phyloP scores from a whole-genome alignment of 2,113 vertebrate genomes.

The Oostethus manadensis region DNA sequence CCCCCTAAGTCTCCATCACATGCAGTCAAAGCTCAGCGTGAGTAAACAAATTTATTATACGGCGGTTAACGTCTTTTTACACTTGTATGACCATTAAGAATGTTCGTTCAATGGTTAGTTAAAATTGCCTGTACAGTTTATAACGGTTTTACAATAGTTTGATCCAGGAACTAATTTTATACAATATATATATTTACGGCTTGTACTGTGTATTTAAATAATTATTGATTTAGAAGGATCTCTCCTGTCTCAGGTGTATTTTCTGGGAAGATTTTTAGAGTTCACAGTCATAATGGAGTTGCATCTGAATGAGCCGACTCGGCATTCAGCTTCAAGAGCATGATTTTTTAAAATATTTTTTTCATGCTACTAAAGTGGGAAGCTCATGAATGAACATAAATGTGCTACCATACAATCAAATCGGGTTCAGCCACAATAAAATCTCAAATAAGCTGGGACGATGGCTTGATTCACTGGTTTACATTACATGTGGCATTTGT shows the following conservation, averaged over 20 bases:
- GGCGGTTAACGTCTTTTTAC: no score
- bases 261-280: constrained; percentile 7
- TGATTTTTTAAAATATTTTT: constrained; percentile 6
- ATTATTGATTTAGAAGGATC: background rate
- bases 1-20: no score
- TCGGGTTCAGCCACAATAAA: background rate
- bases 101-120: no score
- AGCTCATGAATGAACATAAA: background rate
- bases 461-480: background rate
- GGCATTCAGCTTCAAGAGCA: constrained; percentile 1
- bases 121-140: no score
- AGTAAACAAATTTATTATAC: no score
- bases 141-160: no score
- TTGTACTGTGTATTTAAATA: background rate
- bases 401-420: background rate
- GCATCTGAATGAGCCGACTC: constrained; percentile 1
- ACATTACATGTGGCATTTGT: no score
- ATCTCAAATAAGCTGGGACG: background rate
- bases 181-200: no score
- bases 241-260: background rate
- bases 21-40: no score
- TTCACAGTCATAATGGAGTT: constrained; percentile 3
- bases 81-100: no score
- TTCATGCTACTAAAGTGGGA: background rate
- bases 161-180: no score